phyloP scores from a whole-genome alignment of 2,113 vertebrate genomes.

The Lagopus leucura region DNA sequence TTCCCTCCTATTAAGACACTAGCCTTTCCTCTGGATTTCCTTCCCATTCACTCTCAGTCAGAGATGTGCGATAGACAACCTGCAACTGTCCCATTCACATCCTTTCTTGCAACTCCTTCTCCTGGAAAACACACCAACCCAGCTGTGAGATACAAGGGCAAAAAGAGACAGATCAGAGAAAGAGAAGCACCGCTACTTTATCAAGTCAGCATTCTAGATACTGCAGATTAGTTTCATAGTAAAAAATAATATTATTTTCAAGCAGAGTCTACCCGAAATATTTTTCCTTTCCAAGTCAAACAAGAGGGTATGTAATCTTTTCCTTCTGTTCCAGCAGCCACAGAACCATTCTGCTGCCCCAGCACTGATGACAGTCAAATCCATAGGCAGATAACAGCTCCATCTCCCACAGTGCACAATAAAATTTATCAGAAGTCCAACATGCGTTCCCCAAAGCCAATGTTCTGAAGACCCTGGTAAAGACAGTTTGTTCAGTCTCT shows the following conservation, averaged over 20 bases:
- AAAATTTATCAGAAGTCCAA: neutral
- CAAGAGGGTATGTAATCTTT: too few species aligned
- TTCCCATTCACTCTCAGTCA: neutral
- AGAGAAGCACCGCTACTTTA: neutral
- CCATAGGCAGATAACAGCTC: neutral
- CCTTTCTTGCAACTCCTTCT: neutral
- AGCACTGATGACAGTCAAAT: rapidly evolving
- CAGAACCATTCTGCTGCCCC: neutral
- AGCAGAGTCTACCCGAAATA: neutral
- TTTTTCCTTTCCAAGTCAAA: neutral
- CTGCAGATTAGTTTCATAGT: neutral
- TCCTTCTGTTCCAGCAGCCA: neutral
- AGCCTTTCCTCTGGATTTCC: neutral
- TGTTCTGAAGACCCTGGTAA: neutral
- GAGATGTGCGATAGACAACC: neutral
- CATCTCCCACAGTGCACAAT: rapidly evolving
- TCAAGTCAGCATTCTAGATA: neutral
- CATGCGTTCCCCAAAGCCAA: rapidly evolving
- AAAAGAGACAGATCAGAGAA: neutral
- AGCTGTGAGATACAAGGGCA: neutral
- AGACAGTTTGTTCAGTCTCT: neutral
- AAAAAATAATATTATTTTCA: rapidly evolving
- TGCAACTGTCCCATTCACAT: neutral
- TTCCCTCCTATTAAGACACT: neutral
- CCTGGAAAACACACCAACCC: neutral